Evolutionary conservation across 2,113 vertebrate genomes (phyloP), one percentile per base, ranked within the genome.

Genomic region (Esox niger): DNA sequence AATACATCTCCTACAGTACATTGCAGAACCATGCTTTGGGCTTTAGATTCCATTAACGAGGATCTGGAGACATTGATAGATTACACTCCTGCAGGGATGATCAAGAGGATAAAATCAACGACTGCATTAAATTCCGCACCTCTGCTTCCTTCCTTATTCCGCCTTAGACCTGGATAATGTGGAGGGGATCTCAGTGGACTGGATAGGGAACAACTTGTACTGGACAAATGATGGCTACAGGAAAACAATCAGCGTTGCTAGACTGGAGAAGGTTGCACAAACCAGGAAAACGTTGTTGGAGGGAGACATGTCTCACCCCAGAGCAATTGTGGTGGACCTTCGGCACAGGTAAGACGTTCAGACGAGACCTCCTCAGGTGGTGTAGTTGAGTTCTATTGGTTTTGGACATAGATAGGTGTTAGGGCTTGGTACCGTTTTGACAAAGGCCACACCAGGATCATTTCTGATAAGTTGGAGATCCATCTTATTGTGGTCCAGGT

Each of bases 111-210:
- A 72, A 70, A 60, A 57, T 55, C 31, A 21, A 29, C 35, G 13
- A 27, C 29, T 62, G 8, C 26, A 21, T 47, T 29, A 46, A 23
- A 62, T 61, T 54, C n/a, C n/a, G n/a, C n/a, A n/a, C n/a, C n/a
- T n/a, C n/a, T 57, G 10, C 46, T 68, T 71, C 15, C 49, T 23
- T 32, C 32, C 26, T 33, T 29, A 29, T 46, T 46, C 73, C 54
- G 58, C 64, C 31, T 59, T 67, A 95, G 94, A 94, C 78, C 88
- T 95, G 2, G 93, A 95, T 82, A 94, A 94, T 26, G 93, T 95
- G 17, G 94, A 95, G 77, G 94, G 94, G 2, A 94, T 95, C 72
- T 92, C 94, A 47, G 92, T 95, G 64, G 94, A 95, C 78, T 95
- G 94, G 94, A 91, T 95, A 73, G 93, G 93, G 75, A 93, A 94